Conservation (phyloP, 1,140 invertebrate species). For the Branchinecta lynchi region DNA sequence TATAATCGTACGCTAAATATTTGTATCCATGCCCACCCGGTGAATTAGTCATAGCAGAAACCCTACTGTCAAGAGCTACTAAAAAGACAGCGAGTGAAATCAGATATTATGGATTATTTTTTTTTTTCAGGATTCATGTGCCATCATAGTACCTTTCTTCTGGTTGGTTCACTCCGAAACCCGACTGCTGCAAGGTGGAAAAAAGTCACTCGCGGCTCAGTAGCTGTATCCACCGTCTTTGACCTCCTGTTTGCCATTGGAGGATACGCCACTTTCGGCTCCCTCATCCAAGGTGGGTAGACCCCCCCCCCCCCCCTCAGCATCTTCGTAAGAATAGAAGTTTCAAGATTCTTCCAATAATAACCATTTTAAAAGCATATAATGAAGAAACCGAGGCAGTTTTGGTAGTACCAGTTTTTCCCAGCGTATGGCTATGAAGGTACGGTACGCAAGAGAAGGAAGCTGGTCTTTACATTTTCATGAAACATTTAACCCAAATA, state of each 20-base stretch:
- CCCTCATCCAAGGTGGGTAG: conserved; percentile 53
- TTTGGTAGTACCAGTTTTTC: no score
- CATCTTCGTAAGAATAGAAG: background rate
- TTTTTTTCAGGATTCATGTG: conserved; percentile 64
- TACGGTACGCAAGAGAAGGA: no score
- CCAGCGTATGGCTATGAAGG: no score
- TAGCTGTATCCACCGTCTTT: conserved; percentile 52
- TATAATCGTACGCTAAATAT: no score
- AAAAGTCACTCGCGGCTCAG: conserved; percentile 61
- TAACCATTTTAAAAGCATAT: no score
- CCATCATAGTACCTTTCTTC: conserved; percentile 74
- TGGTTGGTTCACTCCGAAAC: conserved; percentile 63
- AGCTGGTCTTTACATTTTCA: no score
- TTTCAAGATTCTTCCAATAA: background rate
- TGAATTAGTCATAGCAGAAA: no score
- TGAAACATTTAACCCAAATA: background rate
- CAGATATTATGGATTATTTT: conserved; percentile 10
- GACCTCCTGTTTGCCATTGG: conserved; percentile 53
- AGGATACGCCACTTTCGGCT: conserved; percentile 68
- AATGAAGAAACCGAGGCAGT: no score
- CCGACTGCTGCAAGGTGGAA: conserved; percentile 63
- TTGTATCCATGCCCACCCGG: no score
- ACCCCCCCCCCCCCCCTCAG: background rate
- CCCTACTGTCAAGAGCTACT: no score
- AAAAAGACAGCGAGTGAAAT: no score